Evolutionary conservation across 2,797 vertebrate species (phyloP), one percentile per base, ranked within the genome.

Genomic region (Oreortyx pictus): DNA sequence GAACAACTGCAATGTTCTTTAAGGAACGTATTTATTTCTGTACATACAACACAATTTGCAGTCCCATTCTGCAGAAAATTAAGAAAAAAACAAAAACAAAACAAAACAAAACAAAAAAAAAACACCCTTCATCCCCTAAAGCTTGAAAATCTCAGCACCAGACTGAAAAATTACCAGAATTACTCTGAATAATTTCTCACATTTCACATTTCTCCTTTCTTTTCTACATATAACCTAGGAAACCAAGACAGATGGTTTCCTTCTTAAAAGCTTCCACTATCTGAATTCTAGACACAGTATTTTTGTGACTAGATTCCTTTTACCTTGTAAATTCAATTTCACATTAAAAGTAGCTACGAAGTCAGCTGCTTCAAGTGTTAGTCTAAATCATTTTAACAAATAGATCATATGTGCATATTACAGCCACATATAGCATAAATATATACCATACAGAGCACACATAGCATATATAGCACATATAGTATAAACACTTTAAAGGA

Each of bases 331-430:
- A 88, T 57, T 22, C 7, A 52, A 37, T 65, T 94, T 75, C 16
- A 88, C 39, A 68, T n/a, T 7, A 65, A 84, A 29, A 31, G 27
- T 29, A 62, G 27, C 39, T 41, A 62, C 12, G 12, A 57, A 33
- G n/a, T 12, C 19, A 57, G 56, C n/a, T 57, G n/a, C 20, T 91
- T 81, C 31, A 95, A 91, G 46, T 83, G 43, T n/a, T 88, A 94
- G 33, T 67, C 86, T n/a, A 76, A 89, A 56, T 81, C 9, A 90
- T 52, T 89, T 81, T 73, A 91, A 74, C 60, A 78, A 17, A 74
- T 27, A 25, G 5, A 50, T 61, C 89, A 31, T 41, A 27, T 56
- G n/a, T 41, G 37, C 81, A 47, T 81, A 90, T n/a, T n/a, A 68
- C 35, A 87, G 31, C 14, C 27, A 66, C 46, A 82, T 39, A 76